Evolutionary conservation across 2,888 invertebrate genomes (phyloP).

Genomic region (Eupithecia centaureata): DNA sequence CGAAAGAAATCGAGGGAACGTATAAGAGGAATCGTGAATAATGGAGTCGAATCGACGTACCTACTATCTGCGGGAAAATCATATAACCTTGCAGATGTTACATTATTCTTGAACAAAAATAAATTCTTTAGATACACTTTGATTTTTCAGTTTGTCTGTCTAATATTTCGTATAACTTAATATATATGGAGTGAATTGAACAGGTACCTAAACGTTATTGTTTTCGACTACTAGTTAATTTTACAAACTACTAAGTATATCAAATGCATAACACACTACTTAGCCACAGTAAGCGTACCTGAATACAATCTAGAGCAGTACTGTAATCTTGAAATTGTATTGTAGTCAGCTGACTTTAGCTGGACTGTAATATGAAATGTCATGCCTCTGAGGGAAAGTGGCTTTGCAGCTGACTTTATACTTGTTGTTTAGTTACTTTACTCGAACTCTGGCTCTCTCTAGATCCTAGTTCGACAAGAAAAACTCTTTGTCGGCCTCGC

Average conservation of each 20-base stretch:
- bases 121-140: neutral
- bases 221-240: no score
- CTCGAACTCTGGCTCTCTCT: neutral
- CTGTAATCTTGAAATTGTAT: neutral
- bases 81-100: conserved; percentile 13
- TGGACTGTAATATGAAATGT: conserved; percentile 1
- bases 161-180: neutral
- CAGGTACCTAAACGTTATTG: neutral
- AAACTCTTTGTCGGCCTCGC: neutral
- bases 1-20: conserved; percentile 21
- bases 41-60: conserved; percentile 25
- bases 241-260: neutral
- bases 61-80: conserved; percentile 14
- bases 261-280: neutral
- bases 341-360: neutral
- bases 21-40: conserved; percentile 29
- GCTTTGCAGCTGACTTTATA: conserved; percentile 1
- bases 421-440: neutral
- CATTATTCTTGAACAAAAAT: neutral
- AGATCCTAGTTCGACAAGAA: neutral
- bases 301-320: neutral
- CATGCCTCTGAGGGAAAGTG: neutral
- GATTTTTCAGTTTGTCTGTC: neutral
- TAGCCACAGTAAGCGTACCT: neutral
- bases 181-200: neutral